Conservation (phyloP, 2,888 invertebrate genomes). For the Andricus curvator region DNA sequence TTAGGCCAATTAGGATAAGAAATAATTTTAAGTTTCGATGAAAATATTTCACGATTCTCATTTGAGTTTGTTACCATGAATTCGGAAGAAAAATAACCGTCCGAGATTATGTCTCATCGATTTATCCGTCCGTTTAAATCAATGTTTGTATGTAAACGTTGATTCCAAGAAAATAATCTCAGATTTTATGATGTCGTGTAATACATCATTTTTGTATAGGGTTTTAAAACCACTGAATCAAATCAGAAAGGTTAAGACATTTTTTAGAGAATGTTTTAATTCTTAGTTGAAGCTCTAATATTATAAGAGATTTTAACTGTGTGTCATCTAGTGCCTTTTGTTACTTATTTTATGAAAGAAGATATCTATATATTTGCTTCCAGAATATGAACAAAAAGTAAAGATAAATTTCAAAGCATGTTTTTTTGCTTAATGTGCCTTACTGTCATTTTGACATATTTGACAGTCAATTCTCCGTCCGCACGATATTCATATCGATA, state of each 20-base stretch:
- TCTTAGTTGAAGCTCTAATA: neutral
- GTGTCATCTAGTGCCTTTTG: neutral
- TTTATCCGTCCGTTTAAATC: neutral
- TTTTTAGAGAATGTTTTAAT: neutral
- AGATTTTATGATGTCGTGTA: neutral
- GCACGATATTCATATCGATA: neutral
- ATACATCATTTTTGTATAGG: neutral
- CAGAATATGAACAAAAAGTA: neutral
- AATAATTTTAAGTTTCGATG: neutral
- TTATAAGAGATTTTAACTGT: neutral
- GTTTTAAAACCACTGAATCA: neutral
- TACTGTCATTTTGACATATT: neutral
- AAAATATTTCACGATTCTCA: neutral
- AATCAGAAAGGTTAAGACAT: neutral
- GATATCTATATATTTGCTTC: neutral
- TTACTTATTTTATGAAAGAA: neutral
- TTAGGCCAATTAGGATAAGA: slow-evolving; percentile 2
- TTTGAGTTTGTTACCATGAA: neutral
- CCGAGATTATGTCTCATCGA: neutral
- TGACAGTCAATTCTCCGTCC: neutral
- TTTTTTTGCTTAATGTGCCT: neutral
- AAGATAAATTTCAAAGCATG: neutral
- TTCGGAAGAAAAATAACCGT: neutral
- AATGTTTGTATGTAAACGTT: no score
- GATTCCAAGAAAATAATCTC: no score